Evolutionary conservation across 2,797 vertebrate genomes (phyloP).

Genomic region (Stomatorhinus walkeri): DNA sequence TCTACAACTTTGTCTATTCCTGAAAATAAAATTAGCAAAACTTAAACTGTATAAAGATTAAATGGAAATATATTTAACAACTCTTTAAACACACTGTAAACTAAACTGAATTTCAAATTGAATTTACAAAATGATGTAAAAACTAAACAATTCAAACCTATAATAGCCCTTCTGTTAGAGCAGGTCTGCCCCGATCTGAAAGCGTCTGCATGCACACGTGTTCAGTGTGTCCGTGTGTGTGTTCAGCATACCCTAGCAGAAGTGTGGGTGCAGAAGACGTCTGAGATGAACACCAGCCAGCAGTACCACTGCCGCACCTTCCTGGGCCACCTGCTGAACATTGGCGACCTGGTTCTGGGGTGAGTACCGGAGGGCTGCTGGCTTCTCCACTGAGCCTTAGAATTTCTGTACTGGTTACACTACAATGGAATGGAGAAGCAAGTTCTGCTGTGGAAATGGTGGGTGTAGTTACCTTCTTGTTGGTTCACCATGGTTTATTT

Average conservation of each 20-base stretch:
- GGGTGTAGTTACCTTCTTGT: neutral
- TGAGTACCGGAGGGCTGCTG: constrained; percentile 44
- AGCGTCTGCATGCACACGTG: neutral
- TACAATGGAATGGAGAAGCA: neutral
- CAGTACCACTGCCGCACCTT: constrained; percentile 94
- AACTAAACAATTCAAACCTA: neutral
- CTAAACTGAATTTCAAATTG: neutral
- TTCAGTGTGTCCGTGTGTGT: neutral
- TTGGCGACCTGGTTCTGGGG: constrained; percentile 87
- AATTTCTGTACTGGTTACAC: neutral
- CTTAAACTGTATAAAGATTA: neutral
- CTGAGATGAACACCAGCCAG: constrained; percentile 82
- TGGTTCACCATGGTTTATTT: neutral
- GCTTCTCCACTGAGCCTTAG: neutral
- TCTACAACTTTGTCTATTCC: neutral
- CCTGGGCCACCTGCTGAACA: constrained; percentile 90
- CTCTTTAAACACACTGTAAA: neutral
- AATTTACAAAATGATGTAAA: neutral
- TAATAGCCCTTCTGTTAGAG: neutral
- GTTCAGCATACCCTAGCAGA: constrained; percentile 83
- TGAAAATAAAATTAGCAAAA: neutral
- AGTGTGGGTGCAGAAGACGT: constrained; percentile 93
- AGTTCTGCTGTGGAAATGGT: neutral
- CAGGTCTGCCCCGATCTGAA: neutral
- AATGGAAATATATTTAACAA: neutral